Conservation (phyloP, 1,140 invertebrate species). For the Aphaenogaster rudis region DNA sequence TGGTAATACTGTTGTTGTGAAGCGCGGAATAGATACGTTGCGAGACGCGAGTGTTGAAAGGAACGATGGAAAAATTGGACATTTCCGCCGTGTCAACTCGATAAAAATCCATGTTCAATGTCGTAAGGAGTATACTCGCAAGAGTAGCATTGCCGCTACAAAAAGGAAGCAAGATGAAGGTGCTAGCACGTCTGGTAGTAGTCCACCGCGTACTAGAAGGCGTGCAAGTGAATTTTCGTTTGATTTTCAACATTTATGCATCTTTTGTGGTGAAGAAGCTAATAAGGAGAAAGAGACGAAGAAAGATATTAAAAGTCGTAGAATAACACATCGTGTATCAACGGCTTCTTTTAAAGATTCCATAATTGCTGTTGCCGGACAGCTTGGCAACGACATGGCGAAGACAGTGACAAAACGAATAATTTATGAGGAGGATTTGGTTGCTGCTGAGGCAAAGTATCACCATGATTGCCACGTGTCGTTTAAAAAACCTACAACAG, state of each 20-base stretch:
- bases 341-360: too few species aligned
- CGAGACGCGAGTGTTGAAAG: slow-evolving; percentile 7
- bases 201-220: background rate
- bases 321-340: too few species aligned
- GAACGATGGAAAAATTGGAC: slow-evolving; percentile 7
- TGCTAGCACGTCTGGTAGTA: background rate
- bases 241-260: background rate
- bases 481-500: background rate
- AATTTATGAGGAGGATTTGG: too few species aligned
- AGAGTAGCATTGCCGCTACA: background rate
- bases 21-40: background rate
- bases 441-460: too few species aligned
- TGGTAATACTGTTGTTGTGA: background rate
- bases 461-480: too few species aligned
- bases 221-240: background rate
- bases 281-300: background rate
- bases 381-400: too few species aligned
- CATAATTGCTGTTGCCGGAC: too few species aligned
- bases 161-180: background rate
- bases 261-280: background rate
- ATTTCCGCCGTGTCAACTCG: background rate
- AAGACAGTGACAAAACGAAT: too few species aligned
- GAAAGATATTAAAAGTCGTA: too few species aligned
- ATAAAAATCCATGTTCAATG: background rate
- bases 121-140: background rate